phyloP scores from a whole-genome alignment of 1,140 invertebrate species.

The Eriosoma lanigerum region DNA sequence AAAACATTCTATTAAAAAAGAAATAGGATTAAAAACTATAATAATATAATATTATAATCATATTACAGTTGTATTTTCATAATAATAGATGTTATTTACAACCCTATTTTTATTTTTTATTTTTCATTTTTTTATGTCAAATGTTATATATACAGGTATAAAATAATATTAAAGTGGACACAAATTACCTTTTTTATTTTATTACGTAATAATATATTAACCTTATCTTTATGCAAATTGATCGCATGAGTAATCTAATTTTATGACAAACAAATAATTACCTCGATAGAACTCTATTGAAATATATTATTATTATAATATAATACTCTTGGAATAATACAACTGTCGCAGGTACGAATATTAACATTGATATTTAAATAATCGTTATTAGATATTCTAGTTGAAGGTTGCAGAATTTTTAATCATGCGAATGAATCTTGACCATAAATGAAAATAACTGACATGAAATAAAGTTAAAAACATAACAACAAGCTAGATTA shows the following conservation, averaged over 20 bases:
- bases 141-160: constrained; percentile 17
- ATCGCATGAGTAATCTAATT: constrained; percentile 30
- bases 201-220: constrained; percentile 15
- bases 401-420: too few relatives aligned
- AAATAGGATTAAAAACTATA: too few relatives aligned
- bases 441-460: too few relatives aligned
- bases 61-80: too few relatives aligned
- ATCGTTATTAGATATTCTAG: not conserved
- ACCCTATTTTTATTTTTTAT: too few relatives aligned
- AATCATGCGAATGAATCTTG: too few relatives aligned
- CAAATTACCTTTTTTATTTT: constrained; percentile 9
- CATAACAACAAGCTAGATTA: too few relatives aligned
- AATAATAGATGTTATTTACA: too few relatives aligned
- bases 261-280: constrained; percentile 43
- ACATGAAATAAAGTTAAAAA: too few relatives aligned
- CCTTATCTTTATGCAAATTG: constrained; percentile 30
- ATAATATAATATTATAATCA: too few relatives aligned
- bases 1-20: too few relatives aligned
- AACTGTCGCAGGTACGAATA: not conserved
- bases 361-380: not conserved
- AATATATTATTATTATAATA: constrained; percentile 4
- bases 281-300: not conserved
- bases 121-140: constrained; percentile 24
- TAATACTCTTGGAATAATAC: not conserved
- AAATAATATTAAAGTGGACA: constrained; percentile 18